Base-by-base conservation (phyloP, 2,113 vertebrate species). In the Excalfactoria chinensis region DNA sequence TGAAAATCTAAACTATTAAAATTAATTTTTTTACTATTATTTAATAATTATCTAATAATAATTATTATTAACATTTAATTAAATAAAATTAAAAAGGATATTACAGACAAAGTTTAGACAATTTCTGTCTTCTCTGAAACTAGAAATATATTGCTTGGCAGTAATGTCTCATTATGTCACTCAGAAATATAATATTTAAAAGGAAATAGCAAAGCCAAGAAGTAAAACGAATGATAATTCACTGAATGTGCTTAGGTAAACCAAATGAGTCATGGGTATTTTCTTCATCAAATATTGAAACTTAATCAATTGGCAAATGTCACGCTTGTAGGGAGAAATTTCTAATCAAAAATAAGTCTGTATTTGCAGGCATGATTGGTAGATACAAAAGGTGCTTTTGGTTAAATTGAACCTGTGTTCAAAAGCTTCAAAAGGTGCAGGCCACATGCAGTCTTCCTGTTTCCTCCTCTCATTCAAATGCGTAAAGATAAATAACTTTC, bases 391-490 rank as follows among this genome's bases (percentile, higher is more conserved):
- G 84, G 32, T 58, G 1, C 0, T 88, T 78, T 55, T 25, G 17
- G 21, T 77, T 59, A 77, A 44, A 59, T 62, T 68, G 55, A 63
- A 78, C 74, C 28, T 17, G 34, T 26, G 43, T 7, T 26, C 30
- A 58, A 23, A 73, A 73, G 11, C 16, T 58, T 30, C 28, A 32
- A 72, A n/a, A 58, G 13, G 8, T 58, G 18, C 21, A 23, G 32
- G 10, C 23, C 5, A 8, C 20, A 6, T 51, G 17, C 4, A 6
- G 64, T 80, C 44, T 5, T 6, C 3, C 9, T 30, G 7, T 28
- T 7, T 8, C 4, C 1, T 1, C 2, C 7, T 44, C 63, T 17
- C 26, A n/a, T 1, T 84, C 76, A 53, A 32, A 28, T 1, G 1
- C 60, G 7, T 59, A 16, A 23, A 75, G 10, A 55, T 20, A 14